Percentiles rank a stretch among this genome's conserved stretches.
These are phyloP conservation scores for Ptiloglossa arizonensis DNA, from an alignment of 1,140 invertebrate species.

Conservation along the genomic window DNA sequence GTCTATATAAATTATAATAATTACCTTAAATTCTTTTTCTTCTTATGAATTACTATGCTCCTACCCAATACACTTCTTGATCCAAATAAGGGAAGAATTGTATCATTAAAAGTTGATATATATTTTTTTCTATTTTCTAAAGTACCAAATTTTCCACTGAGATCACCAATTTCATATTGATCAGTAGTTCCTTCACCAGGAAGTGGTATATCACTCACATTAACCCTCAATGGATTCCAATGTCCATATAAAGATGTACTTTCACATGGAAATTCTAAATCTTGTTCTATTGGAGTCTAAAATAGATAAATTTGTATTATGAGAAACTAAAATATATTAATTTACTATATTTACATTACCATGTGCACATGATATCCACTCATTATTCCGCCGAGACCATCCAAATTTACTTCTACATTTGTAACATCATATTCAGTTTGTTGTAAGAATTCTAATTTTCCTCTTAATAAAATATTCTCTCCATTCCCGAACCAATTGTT, in stretches of 20 bases:
- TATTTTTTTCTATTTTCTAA: constrained; percentile 84
- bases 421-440: constrained; percentile 92
- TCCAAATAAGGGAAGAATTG: constrained; percentile 92
- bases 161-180: constrained; percentile 94
- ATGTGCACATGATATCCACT: constrained; percentile 92
- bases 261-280: constrained; percentile 94
- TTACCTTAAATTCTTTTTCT: constrained; percentile 83
- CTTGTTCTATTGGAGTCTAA: constrained; percentile 89
- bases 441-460: constrained; percentile 91
- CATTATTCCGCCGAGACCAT: constrained; percentile 86
- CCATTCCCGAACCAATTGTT: constrained; percentile 94
- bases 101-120: constrained; percentile 88
- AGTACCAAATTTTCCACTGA: constrained; percentile 94
- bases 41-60: constrained; percentile 93
- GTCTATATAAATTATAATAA: constrained; percentile 1
- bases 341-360: constrained; percentile 79
- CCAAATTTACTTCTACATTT: constrained; percentile 89
- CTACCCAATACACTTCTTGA: constrained; percentile 91
- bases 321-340: not conserved
- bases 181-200: constrained; percentile 88
- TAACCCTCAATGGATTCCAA: constrained; percentile 91
- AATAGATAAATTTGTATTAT: constrained; percentile 4
- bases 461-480: constrained; percentile 83
- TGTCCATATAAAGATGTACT: constrained; percentile 89
- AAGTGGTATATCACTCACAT: constrained; percentile 83